Percentiles rank a stretch among this genome's conserved stretches.
Evolutionary conservation across 2,113 vertebrate species (phyloP).

Genomic region (Cyanoliseus patagonus): DNA sequence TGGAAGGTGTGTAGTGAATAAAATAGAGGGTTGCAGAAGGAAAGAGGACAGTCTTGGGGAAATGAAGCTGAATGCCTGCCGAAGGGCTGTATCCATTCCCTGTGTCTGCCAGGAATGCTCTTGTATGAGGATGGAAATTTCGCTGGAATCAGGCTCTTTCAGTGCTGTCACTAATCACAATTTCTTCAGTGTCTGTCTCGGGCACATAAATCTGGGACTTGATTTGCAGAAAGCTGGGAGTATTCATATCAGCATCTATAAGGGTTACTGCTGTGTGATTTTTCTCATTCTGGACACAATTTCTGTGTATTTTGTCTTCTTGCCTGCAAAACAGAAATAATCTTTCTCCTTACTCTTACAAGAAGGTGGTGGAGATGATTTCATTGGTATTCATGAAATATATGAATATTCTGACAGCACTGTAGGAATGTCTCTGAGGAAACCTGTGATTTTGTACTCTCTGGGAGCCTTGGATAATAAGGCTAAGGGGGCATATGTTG

Average conservation of each 20-base stretch:
- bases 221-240: neutral
- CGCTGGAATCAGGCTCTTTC: neutral
- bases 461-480: neutral
- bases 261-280: neutral
- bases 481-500: neutral
- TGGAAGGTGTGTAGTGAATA: constrained; percentile 69
- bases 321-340: neutral
- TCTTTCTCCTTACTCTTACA: neutral
- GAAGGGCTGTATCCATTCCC: neutral
- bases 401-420: neutral
- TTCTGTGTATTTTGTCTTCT: neutral
- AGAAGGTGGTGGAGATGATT: neutral
- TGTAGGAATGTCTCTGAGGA: constrained; percentile 2
- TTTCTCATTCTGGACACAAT: neutral
- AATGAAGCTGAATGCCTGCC: neutral
- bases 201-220: neutral
- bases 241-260: neutral
- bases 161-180: neutral
- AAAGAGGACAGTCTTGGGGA: constrained; percentile 9
- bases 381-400: neutral
- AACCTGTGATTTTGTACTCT: neutral
- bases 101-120: neutral
- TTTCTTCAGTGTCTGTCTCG: neutral
- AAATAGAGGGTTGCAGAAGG: constrained; percentile 20
- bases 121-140: neutral